A percentile compares a stretch with the other conserved stretches of the same genome.
phyloP scores from a whole-genome alignment of 1,140 invertebrate genomes.

The Colletes latitarsis region DNA sequence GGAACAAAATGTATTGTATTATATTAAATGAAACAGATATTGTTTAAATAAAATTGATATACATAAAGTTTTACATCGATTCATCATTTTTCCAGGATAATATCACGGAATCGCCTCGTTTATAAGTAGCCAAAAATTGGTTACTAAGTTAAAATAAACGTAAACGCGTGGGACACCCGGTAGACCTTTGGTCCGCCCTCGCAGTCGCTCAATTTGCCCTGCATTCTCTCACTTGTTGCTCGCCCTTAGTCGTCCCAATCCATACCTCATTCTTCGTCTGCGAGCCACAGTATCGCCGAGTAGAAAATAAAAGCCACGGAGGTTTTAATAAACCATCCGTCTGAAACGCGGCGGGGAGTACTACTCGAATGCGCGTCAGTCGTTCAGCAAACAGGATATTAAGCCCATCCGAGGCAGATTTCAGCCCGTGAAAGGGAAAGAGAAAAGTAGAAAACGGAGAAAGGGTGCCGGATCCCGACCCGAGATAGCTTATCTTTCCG shows the following conservation, averaged over 20 bases:
- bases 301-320: no score
- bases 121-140: no score
- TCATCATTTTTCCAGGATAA: neutral
- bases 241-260: no score
- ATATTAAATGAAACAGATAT: slow-evolving; percentile 75
- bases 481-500: neutral
- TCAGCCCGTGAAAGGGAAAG: neutral
- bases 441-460: neutral
- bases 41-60: slow-evolving; percentile 80
- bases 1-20: slow-evolving; percentile 76
- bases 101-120: no score
- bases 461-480: neutral
- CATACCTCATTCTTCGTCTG: no score
- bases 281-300: no score
- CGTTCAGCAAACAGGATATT: slow-evolving; percentile 19
- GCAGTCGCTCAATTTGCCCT: no score
- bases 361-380: neutral
- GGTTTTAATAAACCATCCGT: slow-evolving; percentile 15
- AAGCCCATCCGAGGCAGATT: slow-evolving; percentile 10
- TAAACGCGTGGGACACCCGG: no score
- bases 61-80: slow-evolving; percentile 50
- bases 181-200: no score
- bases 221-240: no score
- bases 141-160: no score
- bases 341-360: no score